These are phyloP conservation scores for Rhogogaster chlorosoma DNA, from an alignment of 2,888 invertebrate species.

Conservation along the genomic window DNA sequence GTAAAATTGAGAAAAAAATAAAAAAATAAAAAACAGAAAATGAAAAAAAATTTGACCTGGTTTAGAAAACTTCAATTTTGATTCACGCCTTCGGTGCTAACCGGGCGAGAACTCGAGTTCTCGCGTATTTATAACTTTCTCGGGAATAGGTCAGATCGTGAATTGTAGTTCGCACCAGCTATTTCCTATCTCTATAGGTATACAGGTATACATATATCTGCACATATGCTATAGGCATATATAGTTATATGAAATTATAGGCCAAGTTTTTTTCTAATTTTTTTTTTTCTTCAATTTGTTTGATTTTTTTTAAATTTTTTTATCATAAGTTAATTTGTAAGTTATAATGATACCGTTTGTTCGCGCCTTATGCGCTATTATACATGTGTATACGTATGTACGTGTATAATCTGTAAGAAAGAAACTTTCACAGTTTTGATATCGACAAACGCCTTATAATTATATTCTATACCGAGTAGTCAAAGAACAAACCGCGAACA, in stretches of 20 bases:
- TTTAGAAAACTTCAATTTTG: slow-evolving; percentile 12
- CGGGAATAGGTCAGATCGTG: slow-evolving; percentile 1
- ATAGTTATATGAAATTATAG: not conserved
- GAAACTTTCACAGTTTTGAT: slow-evolving; percentile 29
- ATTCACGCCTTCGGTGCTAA: not conserved
- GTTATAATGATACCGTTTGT: not conserved
- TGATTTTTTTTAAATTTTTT: too few species aligned
- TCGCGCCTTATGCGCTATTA: not conserved
- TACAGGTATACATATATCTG: not conserved
- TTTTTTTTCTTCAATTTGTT: not conserved
- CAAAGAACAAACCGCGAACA: slow-evolving; percentile 4
- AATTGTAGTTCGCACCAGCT: not conserved
- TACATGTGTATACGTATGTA: too few species aligned
- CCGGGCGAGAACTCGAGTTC: not conserved
- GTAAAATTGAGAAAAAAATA: not conserved
- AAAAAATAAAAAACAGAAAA: not conserved
- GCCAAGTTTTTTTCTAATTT: not conserved
- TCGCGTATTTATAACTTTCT: slow-evolving; percentile 2
- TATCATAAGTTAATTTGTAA: too few species aligned
- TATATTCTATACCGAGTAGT: not conserved
- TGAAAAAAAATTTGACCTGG: not conserved
- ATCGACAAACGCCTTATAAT: not conserved
- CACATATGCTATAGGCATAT: not conserved
- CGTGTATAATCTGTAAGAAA: not conserved
- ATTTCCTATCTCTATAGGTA: not conserved